Percentiles rank a stretch among this genome's conserved stretches.
phyloP scores from a whole-genome alignment of 35 echinoderm and acorn worm species.

The Strongylocentrotus purpuratus region DNA sequence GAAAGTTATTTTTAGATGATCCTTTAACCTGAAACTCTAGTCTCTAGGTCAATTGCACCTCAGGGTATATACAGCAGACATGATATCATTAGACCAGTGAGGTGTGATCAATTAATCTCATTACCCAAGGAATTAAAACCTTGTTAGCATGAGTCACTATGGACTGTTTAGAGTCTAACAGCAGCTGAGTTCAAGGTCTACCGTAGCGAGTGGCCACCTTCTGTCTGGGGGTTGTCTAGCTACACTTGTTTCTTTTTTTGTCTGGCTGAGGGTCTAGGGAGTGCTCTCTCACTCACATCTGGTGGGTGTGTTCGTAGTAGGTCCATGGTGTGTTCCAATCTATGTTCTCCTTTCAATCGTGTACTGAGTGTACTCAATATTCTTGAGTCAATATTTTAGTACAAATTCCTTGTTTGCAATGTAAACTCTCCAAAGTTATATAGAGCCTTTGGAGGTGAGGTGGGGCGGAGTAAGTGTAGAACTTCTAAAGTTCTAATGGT shows the following conservation, averaged over 20 bases:
- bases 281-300: neutral
- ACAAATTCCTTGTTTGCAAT: neutral
- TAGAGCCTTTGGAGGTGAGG: neutral
- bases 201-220: neutral
- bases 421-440: neutral
- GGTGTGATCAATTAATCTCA: neutral
- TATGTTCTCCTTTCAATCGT: neutral
- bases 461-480: neutral
- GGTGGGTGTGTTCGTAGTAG: constrained; percentile 14
- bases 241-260: neutral
- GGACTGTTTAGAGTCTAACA: neutral
- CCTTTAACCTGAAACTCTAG: neutral
- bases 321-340: neutral
- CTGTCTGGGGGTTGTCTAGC: neutral
- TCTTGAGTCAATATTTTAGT: constrained; percentile 14
- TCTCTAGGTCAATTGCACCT: neutral
- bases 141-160: neutral
- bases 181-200: neutral
- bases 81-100: neutral
- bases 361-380: neutral
- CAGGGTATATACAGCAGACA: neutral
- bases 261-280: neutral
- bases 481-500: neutral
- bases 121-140: neutral
- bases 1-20: neutral